Base-by-base conservation (phyloP, 1,140 invertebrate species). In the Panagrolaimus sp. region DNA sequence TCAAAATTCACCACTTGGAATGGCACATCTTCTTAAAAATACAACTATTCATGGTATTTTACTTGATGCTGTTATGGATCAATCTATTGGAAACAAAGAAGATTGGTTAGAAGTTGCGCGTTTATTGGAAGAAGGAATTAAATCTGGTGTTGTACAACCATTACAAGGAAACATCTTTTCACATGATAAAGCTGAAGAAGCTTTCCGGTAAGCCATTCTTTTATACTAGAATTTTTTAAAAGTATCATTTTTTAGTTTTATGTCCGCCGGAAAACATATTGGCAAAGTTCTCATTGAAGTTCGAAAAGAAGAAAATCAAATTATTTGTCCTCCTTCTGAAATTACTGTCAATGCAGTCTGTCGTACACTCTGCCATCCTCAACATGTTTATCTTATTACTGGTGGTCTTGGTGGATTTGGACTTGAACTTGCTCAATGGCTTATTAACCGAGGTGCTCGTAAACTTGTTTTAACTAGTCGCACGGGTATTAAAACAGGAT, bases 261-360 rank as follows among this genome's bases (percentile, higher is more conserved):
- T 98, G 92, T 93, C 92, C n/a, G 89, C 91, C 1, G 93, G 93
- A 46, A 94, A 93, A 85, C 93, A 97, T 84, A 94, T 96, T 70
- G 94, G 94, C 75, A 97, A 97, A 87, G 93, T 98, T 13, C 78
- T 96, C 9, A 81, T 96, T 53, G 90, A 94, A 84, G 90, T 97
- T 48, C 87, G 89, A 25, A 88, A 90, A n/a, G 91, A 92, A 82
- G 90, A 92, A 80, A 70, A 84, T 0, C 78, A 87, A 38, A 67
- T 48, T 38, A 38, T 47, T 3, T 69, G 70, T 13, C 64, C 69
- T 14, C 82, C 84, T 8, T 69, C 75, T 7, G 85, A 88, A 0
- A 87, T 92, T 2, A 85, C 86, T 9, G 74, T 85, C 14, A 57
- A 76, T 51, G 91, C 91, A 14, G 88, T 93, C 73, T 90, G 92